Conservation (phyloP, 2,888 invertebrate species). For the Tupiocoris notatus region DNA sequence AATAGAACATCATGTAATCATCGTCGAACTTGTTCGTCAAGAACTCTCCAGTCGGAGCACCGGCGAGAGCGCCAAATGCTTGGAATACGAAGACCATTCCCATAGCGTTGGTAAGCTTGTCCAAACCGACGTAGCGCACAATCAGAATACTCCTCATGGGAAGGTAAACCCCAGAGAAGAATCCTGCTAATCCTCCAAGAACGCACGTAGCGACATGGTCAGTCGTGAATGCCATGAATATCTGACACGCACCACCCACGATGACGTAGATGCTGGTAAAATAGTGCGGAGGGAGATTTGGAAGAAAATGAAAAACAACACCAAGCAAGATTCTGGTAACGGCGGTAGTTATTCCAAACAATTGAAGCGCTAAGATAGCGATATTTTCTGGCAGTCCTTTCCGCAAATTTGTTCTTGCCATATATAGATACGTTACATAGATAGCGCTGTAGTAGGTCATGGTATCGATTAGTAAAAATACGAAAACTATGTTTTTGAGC, state of each 20-base stretch:
- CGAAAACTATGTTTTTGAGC: conserved; percentile 23
- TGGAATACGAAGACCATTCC: conserved; percentile 35
- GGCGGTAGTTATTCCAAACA: conserved; percentile 14
- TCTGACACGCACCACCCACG: conserved; percentile 13
- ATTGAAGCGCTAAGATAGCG: neutral
- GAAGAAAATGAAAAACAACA: conserved; percentile 17
- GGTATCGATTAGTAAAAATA: conserved; percentile 15
- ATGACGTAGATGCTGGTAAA: conserved; percentile 18
- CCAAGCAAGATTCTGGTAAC: conserved; percentile 12
- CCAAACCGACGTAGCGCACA: conserved; percentile 22
- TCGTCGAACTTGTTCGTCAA: neutral
- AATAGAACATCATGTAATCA: conserved; percentile 21
- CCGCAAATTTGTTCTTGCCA: neutral
- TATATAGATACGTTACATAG: conserved; percentile 16
- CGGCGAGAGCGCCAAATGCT: conserved; percentile 18
- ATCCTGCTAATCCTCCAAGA: conserved; percentile 12
- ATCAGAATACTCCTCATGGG: conserved; percentile 34
- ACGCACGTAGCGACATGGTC: neutral
- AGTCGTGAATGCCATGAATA: conserved; percentile 7
- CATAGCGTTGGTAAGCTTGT: conserved; percentile 36
- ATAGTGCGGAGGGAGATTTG: conserved; percentile 27
- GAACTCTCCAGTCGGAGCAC: conserved; percentile 3
- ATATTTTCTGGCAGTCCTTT: conserved; percentile 12
- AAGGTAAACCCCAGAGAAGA: conserved; percentile 18
- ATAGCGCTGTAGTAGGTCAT: conserved; percentile 30